A percentile compares a stretch with the other conserved stretches of the same genome.
Conservation (phyloP, 2,797 vertebrate species). For the Acestrorhynchus altus region DNA sequence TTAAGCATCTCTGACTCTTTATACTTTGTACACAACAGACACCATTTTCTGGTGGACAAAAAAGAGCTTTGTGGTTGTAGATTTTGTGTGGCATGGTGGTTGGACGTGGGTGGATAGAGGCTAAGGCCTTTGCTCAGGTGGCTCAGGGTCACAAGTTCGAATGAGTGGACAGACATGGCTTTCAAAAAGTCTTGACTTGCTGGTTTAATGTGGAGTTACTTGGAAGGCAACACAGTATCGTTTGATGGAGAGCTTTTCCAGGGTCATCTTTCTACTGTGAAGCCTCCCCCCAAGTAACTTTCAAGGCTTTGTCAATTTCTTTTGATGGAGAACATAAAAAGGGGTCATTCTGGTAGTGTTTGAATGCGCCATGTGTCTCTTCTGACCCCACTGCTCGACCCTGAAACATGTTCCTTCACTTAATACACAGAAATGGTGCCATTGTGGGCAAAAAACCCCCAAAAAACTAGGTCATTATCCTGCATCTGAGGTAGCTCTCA, state of each 20-base stretch:
- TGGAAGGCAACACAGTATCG: neutral
- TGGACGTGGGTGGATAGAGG: conserved; percentile 10
- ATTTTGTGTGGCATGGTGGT: conserved; percentile 2
- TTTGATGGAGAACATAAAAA: conserved; percentile 16
- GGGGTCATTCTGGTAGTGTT: neutral
- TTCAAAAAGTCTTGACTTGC: conserved; percentile 7
- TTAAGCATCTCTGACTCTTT: conserved; percentile 18
- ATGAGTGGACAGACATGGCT: neutral
- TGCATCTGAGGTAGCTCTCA: conserved; percentile 67
- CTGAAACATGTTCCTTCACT: neutral
- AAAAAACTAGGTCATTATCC: conserved; percentile 80
- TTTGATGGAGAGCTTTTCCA: neutral
- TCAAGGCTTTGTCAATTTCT: neutral
- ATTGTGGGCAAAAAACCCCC: conserved; percentile 20
- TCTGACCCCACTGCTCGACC: neutral
- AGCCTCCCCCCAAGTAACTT: neutral
- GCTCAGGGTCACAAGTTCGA: conserved; percentile 27
- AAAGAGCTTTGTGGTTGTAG: conserved; percentile 30
- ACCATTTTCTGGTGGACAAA: conserved; percentile 11
- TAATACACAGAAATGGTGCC: neutral
- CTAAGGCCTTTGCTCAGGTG: conserved; percentile 38
- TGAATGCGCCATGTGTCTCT: conserved; percentile 2
- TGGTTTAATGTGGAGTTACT: neutral
- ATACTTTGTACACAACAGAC: conserved; percentile 1
- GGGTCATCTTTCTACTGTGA: neutral